Percentiles rank a stretch among this genome's conserved stretches.
phyloP scores from a whole-genome alignment of 2,888 invertebrate genomes.

The Euzophera pinguis region DNA sequence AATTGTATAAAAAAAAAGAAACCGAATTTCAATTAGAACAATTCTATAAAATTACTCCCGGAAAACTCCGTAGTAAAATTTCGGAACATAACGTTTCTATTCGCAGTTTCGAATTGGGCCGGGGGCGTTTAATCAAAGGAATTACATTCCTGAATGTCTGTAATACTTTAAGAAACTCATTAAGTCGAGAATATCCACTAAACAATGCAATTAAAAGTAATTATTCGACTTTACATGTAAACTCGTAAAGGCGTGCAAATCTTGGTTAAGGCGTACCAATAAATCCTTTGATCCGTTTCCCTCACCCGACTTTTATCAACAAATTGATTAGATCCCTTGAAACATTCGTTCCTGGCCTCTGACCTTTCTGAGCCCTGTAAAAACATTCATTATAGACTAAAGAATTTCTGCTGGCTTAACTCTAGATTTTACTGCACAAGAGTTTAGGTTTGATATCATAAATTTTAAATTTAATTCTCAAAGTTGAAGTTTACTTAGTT shows the following conservation, averaged over 20 bases:
- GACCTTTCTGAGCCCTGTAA: slow-evolving; percentile 20
- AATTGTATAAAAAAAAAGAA: too few species aligned
- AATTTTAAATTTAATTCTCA: too few species aligned
- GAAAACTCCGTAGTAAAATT: background rate
- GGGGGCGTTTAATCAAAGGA: background rate
- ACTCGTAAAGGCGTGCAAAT: slow-evolving; percentile 16
- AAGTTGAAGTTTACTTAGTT: too few species aligned
- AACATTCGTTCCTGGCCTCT: slow-evolving; percentile 18
- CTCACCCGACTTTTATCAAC: slow-evolving; percentile 27
- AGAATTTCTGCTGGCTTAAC: slow-evolving; percentile 13
- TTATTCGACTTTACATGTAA: slow-evolving; percentile 20
- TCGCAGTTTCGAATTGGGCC: background rate
- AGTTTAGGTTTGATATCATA: too few species aligned
- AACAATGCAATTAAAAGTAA: slow-evolving; percentile 20
- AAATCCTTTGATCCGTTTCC: slow-evolving; percentile 33
- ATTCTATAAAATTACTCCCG: too few species aligned
- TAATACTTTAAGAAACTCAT: background rate
- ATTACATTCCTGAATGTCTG: background rate
- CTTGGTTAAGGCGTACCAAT: slow-evolving; percentile 20
- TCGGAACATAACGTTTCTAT: background rate
- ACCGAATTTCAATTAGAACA: too few species aligned
- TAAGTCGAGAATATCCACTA: background rate
- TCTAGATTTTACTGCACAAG: too few species aligned
- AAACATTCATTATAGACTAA: slow-evolving; percentile 27
- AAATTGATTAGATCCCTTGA: slow-evolving; percentile 33